These are phyloP conservation scores for Sycophila sp. DNA, from an alignment of 1,140 invertebrate species.

Conservation along the genomic window DNA sequence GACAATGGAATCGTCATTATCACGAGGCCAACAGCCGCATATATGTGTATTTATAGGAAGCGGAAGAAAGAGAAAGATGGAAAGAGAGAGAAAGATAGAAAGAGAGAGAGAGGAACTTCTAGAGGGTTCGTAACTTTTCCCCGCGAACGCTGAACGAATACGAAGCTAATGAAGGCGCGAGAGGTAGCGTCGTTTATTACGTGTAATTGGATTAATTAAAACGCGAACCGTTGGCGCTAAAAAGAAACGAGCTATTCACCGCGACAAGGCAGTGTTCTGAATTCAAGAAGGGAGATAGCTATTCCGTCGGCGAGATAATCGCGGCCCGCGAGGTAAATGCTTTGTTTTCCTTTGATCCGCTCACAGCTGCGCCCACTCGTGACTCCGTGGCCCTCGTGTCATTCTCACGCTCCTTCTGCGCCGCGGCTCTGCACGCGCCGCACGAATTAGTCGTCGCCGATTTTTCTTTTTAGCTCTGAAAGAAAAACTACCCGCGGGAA, in stretches of 20 bases:
- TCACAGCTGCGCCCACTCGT: not conserved
- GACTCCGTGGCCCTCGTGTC: not conserved
- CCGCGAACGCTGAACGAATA: not conserved
- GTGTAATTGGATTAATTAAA: constrained; percentile 19
- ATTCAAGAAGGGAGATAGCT: too few species aligned
- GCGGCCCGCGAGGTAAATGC: not conserved
- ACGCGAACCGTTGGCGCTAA: not conserved
- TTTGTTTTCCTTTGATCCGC: not conserved
- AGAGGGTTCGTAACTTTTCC: too few species aligned
- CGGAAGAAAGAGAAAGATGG: too few species aligned
- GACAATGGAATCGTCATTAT: too few species aligned
- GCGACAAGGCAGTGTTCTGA: too few species aligned
- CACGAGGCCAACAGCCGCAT: too few species aligned
- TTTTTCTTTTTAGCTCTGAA: too few species aligned
- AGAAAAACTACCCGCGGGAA: too few species aligned
- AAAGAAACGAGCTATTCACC: not conserved
- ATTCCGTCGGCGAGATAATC: not conserved
- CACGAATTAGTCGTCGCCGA: too few species aligned
- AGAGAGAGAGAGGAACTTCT: too few species aligned
- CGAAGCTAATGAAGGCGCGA: not conserved
- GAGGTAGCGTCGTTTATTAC: not conserved
- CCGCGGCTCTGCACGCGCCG: not conserved
- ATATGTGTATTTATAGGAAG: too few species aligned
- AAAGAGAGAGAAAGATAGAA: too few species aligned
- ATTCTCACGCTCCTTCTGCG: constrained; percentile 9